These are phyloP conservation scores for Callochromis pleurospilus DNA, from an alignment of 2,113 vertebrate genomes.

Conservation along the genomic window DNA sequence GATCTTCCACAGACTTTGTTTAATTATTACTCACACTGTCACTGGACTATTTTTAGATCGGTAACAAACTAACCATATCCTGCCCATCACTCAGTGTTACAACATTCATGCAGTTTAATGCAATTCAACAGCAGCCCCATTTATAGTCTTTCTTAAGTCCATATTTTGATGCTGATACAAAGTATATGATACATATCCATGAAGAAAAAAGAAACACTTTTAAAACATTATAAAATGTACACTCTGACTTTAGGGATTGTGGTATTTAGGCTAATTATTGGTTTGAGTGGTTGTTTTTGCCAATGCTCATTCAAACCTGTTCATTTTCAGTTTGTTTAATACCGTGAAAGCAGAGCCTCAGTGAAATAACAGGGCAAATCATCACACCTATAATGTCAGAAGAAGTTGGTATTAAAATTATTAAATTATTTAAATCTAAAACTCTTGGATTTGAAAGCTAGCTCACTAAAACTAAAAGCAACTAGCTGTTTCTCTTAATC, in stretches of 20 bases:
- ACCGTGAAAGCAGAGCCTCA: too few relatives aligned
- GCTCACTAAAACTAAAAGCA: not conserved
- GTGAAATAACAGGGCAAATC: rapidly evolving
- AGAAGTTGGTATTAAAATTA: rapidly evolving
- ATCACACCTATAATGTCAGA: rapidly evolving
- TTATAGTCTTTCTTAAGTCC: not conserved
- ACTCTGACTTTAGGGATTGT: not conserved
- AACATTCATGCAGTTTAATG: rapidly evolving
- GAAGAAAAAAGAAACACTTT: too few relatives aligned
- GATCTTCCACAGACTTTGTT: not conserved
- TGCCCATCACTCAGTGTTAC: not conserved
- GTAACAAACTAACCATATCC: rapidly evolving
- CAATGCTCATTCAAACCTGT: not conserved
- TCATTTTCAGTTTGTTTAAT: rapidly evolving
- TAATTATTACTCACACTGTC: not conserved
- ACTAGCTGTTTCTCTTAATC: not conserved
- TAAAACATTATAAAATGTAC: not conserved
- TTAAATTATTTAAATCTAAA: not conserved
- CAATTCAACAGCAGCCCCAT: not conserved
- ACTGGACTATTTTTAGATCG: rapidly evolving
- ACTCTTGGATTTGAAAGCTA: not conserved
- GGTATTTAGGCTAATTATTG: not conserved
- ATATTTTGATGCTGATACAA: too few relatives aligned
- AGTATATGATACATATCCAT: rapidly evolving
- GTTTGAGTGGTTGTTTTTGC: rapidly evolving